Percentiles rank a stretch among this genome's conserved stretches.
Evolutionary conservation across 2,888 invertebrate genomes (phyloP).

Genomic region (Pristionchus fissidentatus): DNA sequence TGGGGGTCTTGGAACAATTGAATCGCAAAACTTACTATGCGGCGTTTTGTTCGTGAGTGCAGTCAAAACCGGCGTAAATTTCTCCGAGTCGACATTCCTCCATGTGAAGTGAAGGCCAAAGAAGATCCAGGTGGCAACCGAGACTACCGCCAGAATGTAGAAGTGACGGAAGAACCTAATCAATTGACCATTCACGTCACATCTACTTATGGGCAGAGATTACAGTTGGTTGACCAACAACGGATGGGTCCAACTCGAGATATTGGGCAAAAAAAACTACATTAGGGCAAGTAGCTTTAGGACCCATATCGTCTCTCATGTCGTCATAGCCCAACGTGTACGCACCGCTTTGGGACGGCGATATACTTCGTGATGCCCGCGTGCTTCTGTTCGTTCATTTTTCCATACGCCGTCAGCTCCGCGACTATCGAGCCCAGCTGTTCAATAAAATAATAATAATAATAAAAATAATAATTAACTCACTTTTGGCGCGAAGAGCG

Average conservation of each 20-base stretch:
- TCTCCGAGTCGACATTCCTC: constrained; percentile 18
- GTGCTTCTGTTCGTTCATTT: constrained; percentile 53
- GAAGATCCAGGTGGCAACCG: constrained; percentile 42
- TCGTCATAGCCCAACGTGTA: neutral
- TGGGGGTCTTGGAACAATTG: too few relatives aligned
- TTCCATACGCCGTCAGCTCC: constrained; percentile 64
- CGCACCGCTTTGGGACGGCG: constrained; percentile 41
- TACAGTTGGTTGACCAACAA: too few relatives aligned
- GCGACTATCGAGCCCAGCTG: constrained; percentile 51
- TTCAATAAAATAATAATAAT: neutral
- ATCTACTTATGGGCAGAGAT: too few relatives aligned
- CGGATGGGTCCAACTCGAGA: too few relatives aligned
- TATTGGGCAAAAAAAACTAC: too few relatives aligned
- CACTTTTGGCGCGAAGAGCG: constrained; percentile 54
- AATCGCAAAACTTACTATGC: constrained; percentile 40
- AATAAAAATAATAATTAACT: neutral
- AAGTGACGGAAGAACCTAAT: constrained; percentile 69
- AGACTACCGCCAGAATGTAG: constrained; percentile 55
- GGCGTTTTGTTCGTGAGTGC: constrained; percentile 41
- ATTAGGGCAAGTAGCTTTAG: too few relatives aligned
- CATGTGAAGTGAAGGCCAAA: constrained; percentile 34
- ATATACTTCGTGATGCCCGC: constrained; percentile 35
- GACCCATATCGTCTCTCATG: neutral
- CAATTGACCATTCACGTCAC: neutral
- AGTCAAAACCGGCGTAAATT: neutral